These are phyloP conservation scores for Nesoenas mayeri DNA, from an alignment of 2,113 vertebrate species.

Conservation along the genomic window DNA sequence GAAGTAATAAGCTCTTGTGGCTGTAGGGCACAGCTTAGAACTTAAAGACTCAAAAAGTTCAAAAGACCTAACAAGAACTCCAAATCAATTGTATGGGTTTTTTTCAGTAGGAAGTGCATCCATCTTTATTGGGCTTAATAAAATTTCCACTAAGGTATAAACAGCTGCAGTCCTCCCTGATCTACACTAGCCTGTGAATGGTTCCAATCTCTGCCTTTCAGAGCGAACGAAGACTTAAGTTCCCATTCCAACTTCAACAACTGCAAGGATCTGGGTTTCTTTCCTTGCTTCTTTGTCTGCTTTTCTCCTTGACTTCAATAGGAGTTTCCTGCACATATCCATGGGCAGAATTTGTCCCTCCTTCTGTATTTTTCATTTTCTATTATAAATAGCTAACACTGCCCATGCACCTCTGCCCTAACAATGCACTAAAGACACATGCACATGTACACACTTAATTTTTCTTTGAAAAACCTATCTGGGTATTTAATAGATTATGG, in stretches of 20 bases:
- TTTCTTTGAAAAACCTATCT: conserved; percentile 58
- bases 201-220: not conserved
- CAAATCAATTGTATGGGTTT: not conserved
- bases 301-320: not conserved
- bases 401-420: conserved; percentile 33
- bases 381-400: conserved; percentile 23
- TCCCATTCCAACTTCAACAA: not conserved
- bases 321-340: not conserved
- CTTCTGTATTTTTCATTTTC: not conserved
- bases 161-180: not conserved
- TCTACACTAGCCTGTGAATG: not conserved
- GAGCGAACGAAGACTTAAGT: not conserved
- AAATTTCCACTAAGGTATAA: conserved; percentile 17
- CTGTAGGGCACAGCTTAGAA: conserved; percentile 10
- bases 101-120: conserved; percentile 5
- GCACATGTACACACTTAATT: not conserved
- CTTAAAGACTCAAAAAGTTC: not conserved
- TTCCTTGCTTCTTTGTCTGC: not conserved
- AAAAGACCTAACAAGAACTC: not conserved
- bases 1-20: not conserved
- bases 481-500: conserved; percentile 48
- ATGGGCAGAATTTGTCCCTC: conserved; percentile 1
- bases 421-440: conserved; percentile 8
- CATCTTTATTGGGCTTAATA: conserved; percentile 29
- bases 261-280: not conserved